Percentiles rank a stretch among this genome's conserved stretches.
Conservation (phyloP, 35 echinoderm and acorn worm species). For the Hemicentrotus pulcherrimus region DNA sequence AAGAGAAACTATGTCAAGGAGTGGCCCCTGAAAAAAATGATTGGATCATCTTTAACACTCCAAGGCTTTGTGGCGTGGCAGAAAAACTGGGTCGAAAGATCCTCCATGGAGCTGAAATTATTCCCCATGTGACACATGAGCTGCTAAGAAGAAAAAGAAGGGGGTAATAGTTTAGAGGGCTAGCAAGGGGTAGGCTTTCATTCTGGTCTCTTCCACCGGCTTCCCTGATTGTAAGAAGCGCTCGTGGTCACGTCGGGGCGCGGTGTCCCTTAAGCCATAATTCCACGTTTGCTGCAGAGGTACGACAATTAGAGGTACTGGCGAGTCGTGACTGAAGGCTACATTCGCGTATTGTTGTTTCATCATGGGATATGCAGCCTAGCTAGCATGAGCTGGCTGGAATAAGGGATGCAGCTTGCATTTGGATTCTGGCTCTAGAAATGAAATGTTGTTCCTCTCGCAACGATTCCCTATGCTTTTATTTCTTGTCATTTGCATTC, state of each 20-base stretch:
- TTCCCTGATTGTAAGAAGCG: not conserved
- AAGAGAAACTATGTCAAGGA: not conserved
- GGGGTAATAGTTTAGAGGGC: not conserved
- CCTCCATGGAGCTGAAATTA: not conserved
- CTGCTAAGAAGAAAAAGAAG: not conserved
- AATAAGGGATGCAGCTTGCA: not conserved
- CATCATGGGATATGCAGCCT: not conserved
- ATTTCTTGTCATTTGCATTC: not conserved
- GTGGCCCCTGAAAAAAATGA: not conserved
- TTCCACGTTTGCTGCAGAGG: not conserved
- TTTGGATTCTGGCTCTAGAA: slow-evolving; percentile 1
- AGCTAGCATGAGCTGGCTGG: not conserved
- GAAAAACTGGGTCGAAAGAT: slow-evolving; percentile 9
- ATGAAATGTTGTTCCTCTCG: not conserved
- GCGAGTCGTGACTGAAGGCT: not conserved
- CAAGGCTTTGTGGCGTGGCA: not conserved
- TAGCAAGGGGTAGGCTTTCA: slow-evolving; percentile 1
- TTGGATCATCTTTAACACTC: slow-evolving; percentile 18
- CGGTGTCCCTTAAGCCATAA: not conserved
- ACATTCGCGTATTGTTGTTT: not conserved
- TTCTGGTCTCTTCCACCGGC: not conserved
- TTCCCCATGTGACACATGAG: slow-evolving; percentile 10
- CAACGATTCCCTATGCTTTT: not conserved
- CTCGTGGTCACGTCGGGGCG: not conserved
- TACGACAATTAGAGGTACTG: not conserved